Evolutionary conservation across 2,113 vertebrate species (phyloP).

Genomic region (Haemorhous mexicanus): DNA sequence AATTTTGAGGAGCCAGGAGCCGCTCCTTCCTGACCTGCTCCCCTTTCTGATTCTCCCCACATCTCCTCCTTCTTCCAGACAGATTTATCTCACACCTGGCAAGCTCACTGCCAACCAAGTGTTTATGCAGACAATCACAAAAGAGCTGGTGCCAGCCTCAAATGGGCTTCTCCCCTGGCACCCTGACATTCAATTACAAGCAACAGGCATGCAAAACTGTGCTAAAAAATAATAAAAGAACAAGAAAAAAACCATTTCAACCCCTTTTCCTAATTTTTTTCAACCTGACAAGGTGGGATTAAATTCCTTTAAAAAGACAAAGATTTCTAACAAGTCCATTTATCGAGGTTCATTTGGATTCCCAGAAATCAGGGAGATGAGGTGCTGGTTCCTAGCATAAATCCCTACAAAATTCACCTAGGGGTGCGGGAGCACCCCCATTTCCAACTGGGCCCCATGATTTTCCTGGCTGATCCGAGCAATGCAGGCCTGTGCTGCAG

Average conservation of each 20-base stretch:
- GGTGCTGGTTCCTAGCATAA: not conserved
- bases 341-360: not conserved
- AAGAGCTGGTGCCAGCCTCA: slow-evolving; percentile 74
- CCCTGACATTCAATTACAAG: slow-evolving; percentile 77
- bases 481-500: not conserved
- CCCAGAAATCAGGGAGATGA: not conserved
- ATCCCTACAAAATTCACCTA: not conserved
- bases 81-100: slow-evolving; percentile 62
- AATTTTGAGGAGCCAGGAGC: slow-evolving; percentile 14
- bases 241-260: not conserved
- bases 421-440: accelerated
- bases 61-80: slow-evolving; percentile 13
- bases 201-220: slow-evolving; percentile 71
- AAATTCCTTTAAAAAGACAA: not conserved
- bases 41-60: slow-evolving; percentile 40
- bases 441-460: not conserved
- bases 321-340: not conserved
- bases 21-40: slow-evolving; percentile 17
- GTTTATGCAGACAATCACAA: slow-evolving; percentile 71
- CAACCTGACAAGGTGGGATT: not conserved
- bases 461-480: not conserved
- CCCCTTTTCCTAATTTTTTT: not conserved
- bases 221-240: not conserved
- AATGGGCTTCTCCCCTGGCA: slow-evolving; percentile 82
- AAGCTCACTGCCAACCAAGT: slow-evolving; percentile 70